Evolutionary conservation across 2,888 invertebrate species (phyloP).

Genomic region (Sepioteuthis lessoniana): DNA sequence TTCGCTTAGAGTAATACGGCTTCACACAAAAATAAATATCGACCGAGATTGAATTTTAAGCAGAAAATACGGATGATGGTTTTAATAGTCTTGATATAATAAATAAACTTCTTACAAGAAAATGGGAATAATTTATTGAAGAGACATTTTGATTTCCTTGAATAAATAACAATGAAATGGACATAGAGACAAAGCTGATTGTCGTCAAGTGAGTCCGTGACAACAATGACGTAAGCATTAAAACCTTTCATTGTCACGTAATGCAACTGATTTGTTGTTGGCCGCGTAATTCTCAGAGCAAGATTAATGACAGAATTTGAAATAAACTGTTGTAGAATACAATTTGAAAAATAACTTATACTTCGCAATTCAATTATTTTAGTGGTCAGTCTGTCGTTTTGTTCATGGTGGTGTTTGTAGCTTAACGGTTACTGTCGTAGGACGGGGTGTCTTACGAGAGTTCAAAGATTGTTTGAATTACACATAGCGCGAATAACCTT

Average conservation of each 20-base stretch:
- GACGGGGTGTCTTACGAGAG: too few species aligned
- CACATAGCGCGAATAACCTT: too few species aligned
- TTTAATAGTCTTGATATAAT: background rate
- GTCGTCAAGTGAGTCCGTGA: background rate
- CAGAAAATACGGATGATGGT: background rate
- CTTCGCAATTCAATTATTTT: too few species aligned
- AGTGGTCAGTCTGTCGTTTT: too few species aligned
- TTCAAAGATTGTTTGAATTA: too few species aligned
- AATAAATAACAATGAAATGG: background rate
- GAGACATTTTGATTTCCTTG: background rate
- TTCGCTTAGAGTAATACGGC: background rate
- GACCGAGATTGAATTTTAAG: background rate
- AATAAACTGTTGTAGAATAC: too few species aligned
- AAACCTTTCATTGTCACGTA: background rate
- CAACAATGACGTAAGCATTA: background rate
- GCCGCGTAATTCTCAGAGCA: background rate
- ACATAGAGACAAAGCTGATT: background rate
- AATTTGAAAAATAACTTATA: too few species aligned
- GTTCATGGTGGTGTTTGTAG: too few species aligned
- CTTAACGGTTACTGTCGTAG: too few species aligned
- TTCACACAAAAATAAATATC: background rate
- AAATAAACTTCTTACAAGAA: background rate
- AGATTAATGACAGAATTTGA: background rate
- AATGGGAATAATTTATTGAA: background rate
- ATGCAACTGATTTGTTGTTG: background rate